Evolutionary conservation across 2,888 invertebrate species (phyloP).

Genomic region (Blomia tropicalis): DNA sequence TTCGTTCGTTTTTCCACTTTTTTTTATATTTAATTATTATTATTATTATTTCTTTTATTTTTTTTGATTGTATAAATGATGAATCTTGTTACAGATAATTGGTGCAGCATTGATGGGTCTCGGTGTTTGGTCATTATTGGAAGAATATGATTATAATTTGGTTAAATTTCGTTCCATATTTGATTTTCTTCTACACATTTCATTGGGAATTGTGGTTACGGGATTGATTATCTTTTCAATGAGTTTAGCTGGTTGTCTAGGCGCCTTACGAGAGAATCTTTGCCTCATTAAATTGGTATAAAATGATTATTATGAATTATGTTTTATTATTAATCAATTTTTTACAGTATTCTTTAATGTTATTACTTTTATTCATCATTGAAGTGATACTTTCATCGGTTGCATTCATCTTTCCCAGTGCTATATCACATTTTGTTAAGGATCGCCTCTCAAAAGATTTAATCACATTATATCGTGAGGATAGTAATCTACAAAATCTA

Average conservation of each 20-base stretch:
- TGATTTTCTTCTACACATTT: conserved; percentile 68
- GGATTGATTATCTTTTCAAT: conserved; percentile 80
- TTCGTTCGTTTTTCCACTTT: conserved; percentile 41
- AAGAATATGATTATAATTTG: conserved; percentile 74
- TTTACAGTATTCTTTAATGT: conserved; percentile 66
- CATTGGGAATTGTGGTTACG: conserved; percentile 67
- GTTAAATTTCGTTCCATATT: conserved; percentile 63
- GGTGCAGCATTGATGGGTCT: conserved; percentile 70
- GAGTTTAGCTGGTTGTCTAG: conserved; percentile 86
- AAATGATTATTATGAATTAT: background rate
- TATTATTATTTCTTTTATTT: conserved; percentile 32
- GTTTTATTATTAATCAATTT: conserved; percentile 25
- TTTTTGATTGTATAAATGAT: no score
- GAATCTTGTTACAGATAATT: conserved; percentile 58
- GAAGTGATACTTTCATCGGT: conserved; percentile 82
- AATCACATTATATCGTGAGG: conserved; percentile 77
- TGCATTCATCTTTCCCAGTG: conserved; percentile 80
- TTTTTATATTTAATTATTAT: background rate
- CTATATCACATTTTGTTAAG: conserved; percentile 65
- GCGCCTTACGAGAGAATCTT: conserved; percentile 74
- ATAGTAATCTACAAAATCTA: conserved; percentile 78
- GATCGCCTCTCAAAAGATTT: conserved; percentile 75
- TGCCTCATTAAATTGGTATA: conserved; percentile 70
- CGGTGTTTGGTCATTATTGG: conserved; percentile 75
- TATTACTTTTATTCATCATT: conserved; percentile 68